Base-by-base conservation (phyloP, 1,140 invertebrate genomes). In the Mamestra configurata region DNA sequence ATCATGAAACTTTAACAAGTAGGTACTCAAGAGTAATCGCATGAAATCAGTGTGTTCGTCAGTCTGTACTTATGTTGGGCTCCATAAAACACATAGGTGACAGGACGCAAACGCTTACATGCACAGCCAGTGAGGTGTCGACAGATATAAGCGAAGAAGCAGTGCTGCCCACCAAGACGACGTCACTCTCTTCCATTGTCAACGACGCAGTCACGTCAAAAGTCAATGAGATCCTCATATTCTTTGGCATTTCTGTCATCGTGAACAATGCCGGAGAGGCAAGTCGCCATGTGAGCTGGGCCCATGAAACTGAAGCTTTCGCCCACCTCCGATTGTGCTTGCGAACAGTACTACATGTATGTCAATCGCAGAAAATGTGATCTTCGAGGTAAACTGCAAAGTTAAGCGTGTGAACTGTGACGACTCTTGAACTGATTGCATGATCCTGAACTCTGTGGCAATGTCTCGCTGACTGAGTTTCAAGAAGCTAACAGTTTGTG, bases 231-330 rank as follows among this genome's bases (percentile, higher is more conserved):
- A 66, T 66, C 35, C 35, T 66, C 61, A 66, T 66, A 66, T 5
- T 22, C 35, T 66, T 35, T 40, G 18, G 40, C 18, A 66, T 22
- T 66, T 20, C 35, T 57, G 53, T 24, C 7, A 22, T 22, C 27
- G 15, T 4, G 27, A 49, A 70, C 7, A 18, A 46, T 27, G 13
- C 24, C 27, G n/a, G 13, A 24, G 20, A 70, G 20, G 24, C 4
- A 40, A 5, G 40, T 27, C 40, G 31, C 49, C 40, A 70, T 22
- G 66, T 15, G 66, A 24, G 66, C 43, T 27, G 66, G 66, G 55
- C 61, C 68, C 81, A 85, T 88, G 90, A 92, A 92, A 93, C 89
- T 90, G 90, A 92, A 92, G 90, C 89, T 87, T 64, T 88, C 77
- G 83, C 84, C 84, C 84, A 57, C 68, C 35, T 77, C 43, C 43